These are phyloP conservation scores for Esox niger DNA, from an alignment of 2,113 vertebrate species.

Conservation along the genomic window DNA sequence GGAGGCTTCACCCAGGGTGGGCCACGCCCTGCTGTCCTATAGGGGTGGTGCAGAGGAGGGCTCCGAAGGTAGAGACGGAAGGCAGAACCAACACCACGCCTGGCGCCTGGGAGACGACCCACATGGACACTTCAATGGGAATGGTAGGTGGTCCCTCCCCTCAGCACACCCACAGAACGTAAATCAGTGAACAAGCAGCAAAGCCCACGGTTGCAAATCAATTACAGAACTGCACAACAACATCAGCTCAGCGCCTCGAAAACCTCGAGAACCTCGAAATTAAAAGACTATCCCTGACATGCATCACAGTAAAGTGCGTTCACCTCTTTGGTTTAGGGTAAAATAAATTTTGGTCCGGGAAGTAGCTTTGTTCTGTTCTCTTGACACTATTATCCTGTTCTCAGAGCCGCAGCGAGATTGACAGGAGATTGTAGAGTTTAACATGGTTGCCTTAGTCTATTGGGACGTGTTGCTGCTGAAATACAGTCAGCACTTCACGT, in stretches of 20 bases:
- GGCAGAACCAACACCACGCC: slow-evolving; percentile 70
- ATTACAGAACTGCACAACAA: neutral
- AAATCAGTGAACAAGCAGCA: too few species aligned
- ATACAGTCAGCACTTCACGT: neutral
- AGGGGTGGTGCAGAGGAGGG: slow-evolving; percentile 75
- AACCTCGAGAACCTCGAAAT: neutral
- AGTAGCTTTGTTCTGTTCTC: neutral
- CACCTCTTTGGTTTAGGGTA: slow-evolving; percentile 23
- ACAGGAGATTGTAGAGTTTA: neutral
- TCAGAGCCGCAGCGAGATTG: neutral
- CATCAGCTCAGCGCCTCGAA: neutral
- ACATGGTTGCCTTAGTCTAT: neutral
- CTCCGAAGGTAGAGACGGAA: slow-evolving; percentile 76
- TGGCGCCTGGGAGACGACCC: slow-evolving; percentile 80
- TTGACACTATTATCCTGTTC: neutral
- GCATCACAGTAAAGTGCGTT: slow-evolving; percentile 4
- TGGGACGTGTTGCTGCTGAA: slow-evolving; percentile 2
- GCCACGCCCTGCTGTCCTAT: slow-evolving; percentile 79
- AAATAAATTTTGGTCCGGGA: neutral
- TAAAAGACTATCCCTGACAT: neutral
- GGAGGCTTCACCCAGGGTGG: slow-evolving; percentile 83
- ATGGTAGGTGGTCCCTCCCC: slow-evolving; percentile 72
- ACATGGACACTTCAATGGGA: slow-evolving; percentile 79
- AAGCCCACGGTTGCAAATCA: neutral
- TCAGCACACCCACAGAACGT: neutral